Base-by-base conservation (phyloP, 1,140 invertebrate genomes). In the Oreohelix idahoensis region DNA sequence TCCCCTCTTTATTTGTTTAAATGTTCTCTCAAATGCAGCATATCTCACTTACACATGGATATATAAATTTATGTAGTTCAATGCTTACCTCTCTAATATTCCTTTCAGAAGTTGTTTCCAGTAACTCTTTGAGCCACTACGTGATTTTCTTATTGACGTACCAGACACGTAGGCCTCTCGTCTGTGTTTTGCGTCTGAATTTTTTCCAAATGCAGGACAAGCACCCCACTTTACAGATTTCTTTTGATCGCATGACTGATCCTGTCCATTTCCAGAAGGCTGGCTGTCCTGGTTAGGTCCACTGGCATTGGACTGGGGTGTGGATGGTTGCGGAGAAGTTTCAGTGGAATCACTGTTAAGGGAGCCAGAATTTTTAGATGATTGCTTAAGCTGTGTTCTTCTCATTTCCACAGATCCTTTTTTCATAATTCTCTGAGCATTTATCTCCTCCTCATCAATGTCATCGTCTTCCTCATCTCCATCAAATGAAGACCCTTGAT, bases 11-110 rank as follows among this genome's bases (percentile, higher is more conserved):
- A n/a, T n/a, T n/a, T n/a, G n/a, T n/a, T n/a, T n/a, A n/a, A n/a
- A n/a, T n/a, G n/a, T n/a, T n/a, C n/a, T n/a, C n/a, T n/a, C n/a
- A n/a, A n/a, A n/a, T n/a, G n/a, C n/a, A n/a, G n/a, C n/a, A n/a
- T n/a, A n/a, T n/a, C n/a, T n/a, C n/a, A n/a, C n/a, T n/a, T n/a
- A n/a, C n/a, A n/a, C n/a, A n/a, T n/a, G n/a, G n/a, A n/a, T n/a
- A n/a, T n/a, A n/a, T n/a, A n/a, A n/a, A n/a, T n/a, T n/a, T n/a
- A n/a, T n/a, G n/a, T n/a, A n/a, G n/a, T n/a, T n/a, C n/a, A n/a
- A n/a, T 45, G 71, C 66, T 86, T 70, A 89, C 89, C 87, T 89
- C 84, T 90, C 90, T 45, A 91, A 81, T 26, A 91, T 81, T 5
- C 87, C 87, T 75, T 84, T 88, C 1, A 91, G 69, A 26, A 90